A percentile compares a stretch with the other conserved stretches of the same genome.
Conservation (phyloP, 2,888 invertebrate genomes). For the Nasonovia ribisnigri region DNA sequence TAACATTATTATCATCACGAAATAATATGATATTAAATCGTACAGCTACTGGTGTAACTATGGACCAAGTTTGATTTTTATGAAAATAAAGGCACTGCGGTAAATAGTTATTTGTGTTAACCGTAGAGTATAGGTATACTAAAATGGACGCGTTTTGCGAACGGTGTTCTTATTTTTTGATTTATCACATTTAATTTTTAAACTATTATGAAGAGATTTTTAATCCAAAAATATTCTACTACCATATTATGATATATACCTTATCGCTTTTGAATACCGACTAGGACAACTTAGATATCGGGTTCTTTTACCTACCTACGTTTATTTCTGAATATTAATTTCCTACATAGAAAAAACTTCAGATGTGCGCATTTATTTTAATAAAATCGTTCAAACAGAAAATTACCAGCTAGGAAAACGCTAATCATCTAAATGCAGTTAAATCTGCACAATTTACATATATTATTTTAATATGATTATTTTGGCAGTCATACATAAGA, state of each 20-base stretch:
- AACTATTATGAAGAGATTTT: not conserved
- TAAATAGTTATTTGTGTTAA: not conserved
- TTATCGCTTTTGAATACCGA: not conserved
- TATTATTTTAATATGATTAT: not conserved
- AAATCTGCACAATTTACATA: not conserved
- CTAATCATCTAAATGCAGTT: not conserved
- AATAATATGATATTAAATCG: not conserved
- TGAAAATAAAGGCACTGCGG: not conserved
- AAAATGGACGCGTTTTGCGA: not conserved
- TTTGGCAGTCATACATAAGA: not conserved
- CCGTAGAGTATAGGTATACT: not conserved
- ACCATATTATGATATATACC: not conserved
- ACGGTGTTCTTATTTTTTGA: not conserved
- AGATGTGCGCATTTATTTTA: not conserved
- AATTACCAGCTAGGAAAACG: not conserved
- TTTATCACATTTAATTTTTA: not conserved
- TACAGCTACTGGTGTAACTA: not conserved
- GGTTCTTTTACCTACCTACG: not conserved
- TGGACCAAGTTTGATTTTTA: not conserved
- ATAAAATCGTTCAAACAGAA: not conserved
- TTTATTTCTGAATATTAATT: not conserved
- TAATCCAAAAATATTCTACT: not conserved
- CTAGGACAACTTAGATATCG: not conserved
- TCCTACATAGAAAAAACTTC: no score
- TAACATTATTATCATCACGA: not conserved